phyloP scores from a whole-genome alignment of 2,797 vertebrate species.

The Protosalanx chinensis region DNA sequence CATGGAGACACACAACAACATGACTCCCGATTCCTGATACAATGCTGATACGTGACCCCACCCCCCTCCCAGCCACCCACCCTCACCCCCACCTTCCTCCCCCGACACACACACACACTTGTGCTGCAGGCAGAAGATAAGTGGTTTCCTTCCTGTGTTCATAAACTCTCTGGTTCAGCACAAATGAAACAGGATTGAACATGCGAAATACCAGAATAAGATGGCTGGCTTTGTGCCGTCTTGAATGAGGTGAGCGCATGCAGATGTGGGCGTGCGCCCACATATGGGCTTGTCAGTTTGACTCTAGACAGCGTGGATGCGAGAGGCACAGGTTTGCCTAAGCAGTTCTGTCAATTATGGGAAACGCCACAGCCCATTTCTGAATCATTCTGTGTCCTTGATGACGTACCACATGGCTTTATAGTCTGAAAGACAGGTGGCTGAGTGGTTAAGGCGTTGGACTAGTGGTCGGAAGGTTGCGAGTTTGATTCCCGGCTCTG shows the following conservation, averaged over 20 bases:
- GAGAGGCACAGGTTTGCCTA: no score
- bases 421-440: no score
- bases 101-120: constrained; percentile 20
- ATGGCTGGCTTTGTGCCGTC: background rate
- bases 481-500: no score
- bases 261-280: background rate
- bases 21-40: no score
- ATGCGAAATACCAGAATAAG: background rate
- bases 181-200: constrained; percentile 30
- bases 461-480: no score
- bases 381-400: background rate
- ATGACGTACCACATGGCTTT: background rate
- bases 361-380: background rate
- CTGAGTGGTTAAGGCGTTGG: no score
- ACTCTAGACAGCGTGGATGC: no score
- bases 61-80: background rate
- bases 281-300: no score
- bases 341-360: background rate
- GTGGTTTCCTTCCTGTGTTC: constrained; percentile 61
- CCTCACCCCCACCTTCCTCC: background rate
- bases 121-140: constrained; percentile 61
- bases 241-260: background rate
- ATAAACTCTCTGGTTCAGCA: constrained; percentile 51
- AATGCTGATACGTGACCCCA: no score
- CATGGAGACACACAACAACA: no score